These are phyloP conservation scores for Plagodis pulveraria DNA, from an alignment of 2,888 invertebrate species.

Conservation along the genomic window DNA sequence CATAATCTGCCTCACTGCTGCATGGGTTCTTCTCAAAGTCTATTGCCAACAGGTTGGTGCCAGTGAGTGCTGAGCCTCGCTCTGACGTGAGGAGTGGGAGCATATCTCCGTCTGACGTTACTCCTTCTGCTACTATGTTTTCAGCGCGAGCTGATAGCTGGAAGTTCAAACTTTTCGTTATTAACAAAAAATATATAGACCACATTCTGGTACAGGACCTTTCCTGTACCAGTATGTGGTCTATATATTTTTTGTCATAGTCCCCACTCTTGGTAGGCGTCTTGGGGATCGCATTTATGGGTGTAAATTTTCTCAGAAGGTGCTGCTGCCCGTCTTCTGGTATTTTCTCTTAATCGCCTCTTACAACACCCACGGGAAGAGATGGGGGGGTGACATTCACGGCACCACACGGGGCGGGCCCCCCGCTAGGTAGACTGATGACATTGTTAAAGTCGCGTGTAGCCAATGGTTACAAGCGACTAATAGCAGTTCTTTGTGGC, in stretches of 20 bases:
- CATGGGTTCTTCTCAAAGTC: conserved; percentile 90
- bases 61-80: conserved; percentile 79
- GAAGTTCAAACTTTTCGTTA: conserved; percentile 12
- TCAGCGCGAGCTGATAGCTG: conserved; percentile 88
- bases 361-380: too few species aligned
- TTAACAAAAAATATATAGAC: neutral
- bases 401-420: neutral
- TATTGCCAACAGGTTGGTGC: conserved; percentile 89
- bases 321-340: too few species aligned
- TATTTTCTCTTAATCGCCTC: too few species aligned
- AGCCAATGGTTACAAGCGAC: too few species aligned
- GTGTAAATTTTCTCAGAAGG: too few species aligned
- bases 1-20: conserved; percentile 87
- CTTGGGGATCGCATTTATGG: too few species aligned
- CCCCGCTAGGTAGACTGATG: too few species aligned
- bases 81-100: conserved; percentile 86
- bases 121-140: conserved; percentile 90
- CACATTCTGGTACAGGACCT: neutral
- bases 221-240: neutral
- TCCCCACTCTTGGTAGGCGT: too few species aligned
- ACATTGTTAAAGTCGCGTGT: too few species aligned
- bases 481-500: too few species aligned
- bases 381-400: neutral
- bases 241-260: neutral
- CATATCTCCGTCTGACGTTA: conserved; percentile 89